Evolutionary conservation across 1,140 invertebrate genomes (phyloP).

Genomic region (Pogonomyrmex californicus): DNA sequence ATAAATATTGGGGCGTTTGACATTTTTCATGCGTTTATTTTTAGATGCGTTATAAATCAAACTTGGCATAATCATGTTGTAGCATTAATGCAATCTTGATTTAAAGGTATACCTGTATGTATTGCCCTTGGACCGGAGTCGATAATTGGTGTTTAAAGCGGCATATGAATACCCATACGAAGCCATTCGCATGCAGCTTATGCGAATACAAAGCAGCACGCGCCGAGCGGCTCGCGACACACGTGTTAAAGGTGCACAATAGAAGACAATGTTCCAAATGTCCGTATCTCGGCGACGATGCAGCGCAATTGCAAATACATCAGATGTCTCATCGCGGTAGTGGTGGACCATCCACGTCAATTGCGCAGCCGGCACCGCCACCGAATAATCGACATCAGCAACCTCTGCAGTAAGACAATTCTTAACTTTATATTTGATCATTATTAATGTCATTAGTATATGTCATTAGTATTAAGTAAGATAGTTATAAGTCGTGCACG

Average conservation of each 20-base stretch:
- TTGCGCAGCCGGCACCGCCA: slow-evolving; percentile 50
- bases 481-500: no score
- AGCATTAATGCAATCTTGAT: background rate
- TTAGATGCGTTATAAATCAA: background rate
- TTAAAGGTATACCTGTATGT: slow-evolving; percentile 92
- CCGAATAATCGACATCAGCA: slow-evolving; percentile 75
- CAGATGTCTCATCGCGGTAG: slow-evolving; percentile 87
- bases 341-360: slow-evolving; percentile 68
- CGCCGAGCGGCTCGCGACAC: slow-evolving; percentile 94
- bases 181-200: slow-evolving; percentile 95
- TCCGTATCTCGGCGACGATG: slow-evolving; percentile 94
- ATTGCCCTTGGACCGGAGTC: slow-evolving; percentile 96
- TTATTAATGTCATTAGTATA: no score
- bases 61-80: background rate
- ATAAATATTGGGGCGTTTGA: background rate
- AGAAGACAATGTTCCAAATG: slow-evolving; percentile 96
- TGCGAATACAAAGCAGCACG: slow-evolving; percentile 97
- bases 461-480: no score
- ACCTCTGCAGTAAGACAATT: slow-evolving; percentile 79
- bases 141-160: slow-evolving; percentile 97
- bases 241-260: slow-evolving; percentile 96
- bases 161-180: slow-evolving; percentile 96
- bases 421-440: background rate
- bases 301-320: slow-evolving; percentile 92
- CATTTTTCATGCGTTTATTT: background rate